phyloP scores from a whole-genome alignment of 2,113 vertebrate genomes.

The Pagrus major region DNA sequence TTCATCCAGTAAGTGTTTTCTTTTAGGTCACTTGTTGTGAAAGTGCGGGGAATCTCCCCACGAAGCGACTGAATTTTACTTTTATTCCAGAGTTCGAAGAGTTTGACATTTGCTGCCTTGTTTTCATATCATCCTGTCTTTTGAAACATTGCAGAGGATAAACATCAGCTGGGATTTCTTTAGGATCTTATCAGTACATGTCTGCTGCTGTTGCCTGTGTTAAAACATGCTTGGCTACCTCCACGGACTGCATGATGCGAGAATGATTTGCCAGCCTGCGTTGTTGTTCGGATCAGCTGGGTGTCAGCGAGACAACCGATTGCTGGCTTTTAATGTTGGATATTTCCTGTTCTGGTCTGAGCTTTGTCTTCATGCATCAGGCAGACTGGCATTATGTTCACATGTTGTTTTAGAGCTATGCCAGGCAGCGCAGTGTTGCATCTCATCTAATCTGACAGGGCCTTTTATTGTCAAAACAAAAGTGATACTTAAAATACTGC shows the following conservation, averaged over 20 bases:
- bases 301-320: conserved; percentile 11
- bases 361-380: neutral
- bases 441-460: conserved; percentile 16
- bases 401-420: neutral
- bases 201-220: neutral
- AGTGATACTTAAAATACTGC: conserved; percentile 34
- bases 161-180: neutral
- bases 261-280: neutral
- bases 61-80: neutral
- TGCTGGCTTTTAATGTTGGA: neutral
- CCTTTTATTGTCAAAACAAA: conserved; percentile 40
- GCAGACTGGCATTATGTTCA: neutral
- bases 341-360: neutral
- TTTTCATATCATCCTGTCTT: neutral
- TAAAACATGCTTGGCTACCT: too few species aligned
- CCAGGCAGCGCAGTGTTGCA: neutral
- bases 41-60: neutral
- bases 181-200: neutral
- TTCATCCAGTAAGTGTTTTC: conserved; percentile 93
- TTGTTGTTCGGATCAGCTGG: conserved; percentile 27
- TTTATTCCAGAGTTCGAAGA: too few species aligned
- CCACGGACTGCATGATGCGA: neutral
- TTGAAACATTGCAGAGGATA: neutral
- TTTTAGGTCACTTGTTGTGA: neutral
- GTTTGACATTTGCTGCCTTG: too few species aligned